Base-by-base conservation (phyloP, 2,113 vertebrate genomes). In the Catharus minimus region DNA sequence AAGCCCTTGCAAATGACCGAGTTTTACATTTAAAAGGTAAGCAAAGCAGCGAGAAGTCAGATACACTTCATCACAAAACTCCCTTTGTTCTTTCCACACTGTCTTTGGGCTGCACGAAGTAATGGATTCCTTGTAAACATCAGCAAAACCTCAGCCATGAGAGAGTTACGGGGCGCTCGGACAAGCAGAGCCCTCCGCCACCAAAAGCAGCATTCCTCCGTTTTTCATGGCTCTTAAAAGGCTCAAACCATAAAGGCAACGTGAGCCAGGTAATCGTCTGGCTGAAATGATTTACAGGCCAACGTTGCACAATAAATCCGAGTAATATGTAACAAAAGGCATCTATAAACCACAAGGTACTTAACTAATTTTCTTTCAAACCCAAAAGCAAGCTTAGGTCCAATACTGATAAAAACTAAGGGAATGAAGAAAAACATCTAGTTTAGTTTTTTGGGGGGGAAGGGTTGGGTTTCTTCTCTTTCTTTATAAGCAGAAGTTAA, bases 11-110 rank as follows among this genome's bases (percentile, higher is more conserved):
- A 90, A 94, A 95, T 94, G 49, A 88, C 58, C 3, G 11, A 33
- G 80, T 82, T 97, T 96, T 96, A 90, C 88, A 94, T 92, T 95
- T 95, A 82, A 96, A 95, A 92, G 88, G 91, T 92, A 96, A 91
- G 93, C 94, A 95, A 95, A 92, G 87, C 72, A 93, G 84, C 10
- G 7, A 93, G 89, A 93, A 95, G 93, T 55, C 71, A 90, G 88
- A 53, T 92, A 95, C 92, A 38, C 92, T 95, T 85, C 93, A 84
- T 71, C 75, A 92, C 77, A 87, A 93, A 92, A 91, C 85, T 92
- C 91, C 28, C 88, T 96, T 92, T 94, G 94, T 95, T 95, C 91
- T 90, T 88, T 68, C 82, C 2, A 93, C 81, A 86, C 55, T 3
- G 32, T 82, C 91, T 95, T 69, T 83, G 71, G 17, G 88, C 64